Conservation (phyloP, 2,888 invertebrate genomes). For the Torymus texanus region DNA sequence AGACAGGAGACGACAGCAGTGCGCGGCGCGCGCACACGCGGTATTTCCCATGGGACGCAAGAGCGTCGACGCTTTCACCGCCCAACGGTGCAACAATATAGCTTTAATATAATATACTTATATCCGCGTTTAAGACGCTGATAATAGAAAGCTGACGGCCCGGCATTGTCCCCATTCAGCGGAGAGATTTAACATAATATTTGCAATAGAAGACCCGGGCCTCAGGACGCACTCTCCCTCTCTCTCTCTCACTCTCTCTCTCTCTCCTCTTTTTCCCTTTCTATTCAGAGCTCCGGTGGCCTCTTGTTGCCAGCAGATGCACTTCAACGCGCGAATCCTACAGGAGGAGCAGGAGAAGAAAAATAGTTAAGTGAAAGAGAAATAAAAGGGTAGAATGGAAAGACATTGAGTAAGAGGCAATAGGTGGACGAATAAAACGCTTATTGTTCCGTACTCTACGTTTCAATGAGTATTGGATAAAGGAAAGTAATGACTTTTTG, state of each 20-base stretch:
- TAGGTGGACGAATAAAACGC: too few species aligned
- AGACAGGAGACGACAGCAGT: too few species aligned
- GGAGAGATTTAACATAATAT: slow-evolving; percentile 74
- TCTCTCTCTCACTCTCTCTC: too few species aligned
- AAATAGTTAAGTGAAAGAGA: too few species aligned
- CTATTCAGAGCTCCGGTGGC: too few species aligned
- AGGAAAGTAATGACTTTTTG: too few species aligned
- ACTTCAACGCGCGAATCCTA: not conserved
- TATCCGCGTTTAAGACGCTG: slow-evolving; percentile 67
- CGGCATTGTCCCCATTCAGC: slow-evolving; percentile 71
- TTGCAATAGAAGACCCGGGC: slow-evolving; percentile 72
- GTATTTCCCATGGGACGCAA: slow-evolving; percentile 69
- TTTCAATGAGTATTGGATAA: too few species aligned
- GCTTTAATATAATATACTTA: slow-evolving; percentile 68
- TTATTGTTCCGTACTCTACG: too few species aligned
- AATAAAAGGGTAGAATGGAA: too few species aligned
- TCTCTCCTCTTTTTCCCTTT: not conserved
- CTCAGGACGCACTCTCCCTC: too few species aligned
- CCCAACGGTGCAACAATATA: slow-evolving; percentile 65
- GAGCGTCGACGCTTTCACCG: slow-evolving; percentile 7
- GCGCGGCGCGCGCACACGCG: slow-evolving; percentile 14
- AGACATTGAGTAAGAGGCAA: too few species aligned
- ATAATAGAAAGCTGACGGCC: slow-evolving; percentile 67
- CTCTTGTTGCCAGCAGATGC: not conserved
- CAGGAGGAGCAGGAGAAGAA: too few species aligned